These are phyloP conservation scores for Cryptotermes secundus DNA, from an alignment of 1,140 invertebrate species.

Conservation along the genomic window DNA sequence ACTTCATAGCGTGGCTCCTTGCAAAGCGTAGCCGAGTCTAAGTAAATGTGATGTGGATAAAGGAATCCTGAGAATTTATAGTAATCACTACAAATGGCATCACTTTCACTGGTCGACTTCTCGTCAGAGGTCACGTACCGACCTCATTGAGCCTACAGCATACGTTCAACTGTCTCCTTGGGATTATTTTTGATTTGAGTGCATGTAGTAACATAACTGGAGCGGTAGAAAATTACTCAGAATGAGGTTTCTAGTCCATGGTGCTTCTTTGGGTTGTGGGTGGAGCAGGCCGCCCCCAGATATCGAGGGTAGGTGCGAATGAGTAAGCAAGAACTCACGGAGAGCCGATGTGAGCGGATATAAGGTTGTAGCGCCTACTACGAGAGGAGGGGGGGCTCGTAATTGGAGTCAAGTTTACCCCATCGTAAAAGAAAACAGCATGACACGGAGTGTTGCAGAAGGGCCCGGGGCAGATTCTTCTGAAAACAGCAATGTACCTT, in stretches of 20 bases:
- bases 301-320: too few relatives aligned
- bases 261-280: background rate
- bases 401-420: too few relatives aligned
- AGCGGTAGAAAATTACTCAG: background rate
- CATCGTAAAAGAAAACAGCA: too few relatives aligned
- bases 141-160: background rate
- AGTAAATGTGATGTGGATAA: background rate
- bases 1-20: background rate
- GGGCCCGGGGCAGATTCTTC: too few relatives aligned
- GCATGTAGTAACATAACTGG: background rate
- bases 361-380: too few relatives aligned
- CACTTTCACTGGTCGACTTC: background rate
- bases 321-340: too few relatives aligned
- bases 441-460: too few relatives aligned
- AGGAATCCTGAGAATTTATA: background rate
- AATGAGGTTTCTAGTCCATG: background rate
- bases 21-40: background rate
- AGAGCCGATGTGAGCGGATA: too few relatives aligned
- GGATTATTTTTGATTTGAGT: too few relatives aligned
- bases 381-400: too few relatives aligned
- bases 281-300: background rate
- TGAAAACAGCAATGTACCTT: too few relatives aligned
- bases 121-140: background rate
- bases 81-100: background rate
- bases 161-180: background rate